Base-by-base conservation (phyloP, 2,797 vertebrate genomes). In the Acipenser transmontanus region DNA sequence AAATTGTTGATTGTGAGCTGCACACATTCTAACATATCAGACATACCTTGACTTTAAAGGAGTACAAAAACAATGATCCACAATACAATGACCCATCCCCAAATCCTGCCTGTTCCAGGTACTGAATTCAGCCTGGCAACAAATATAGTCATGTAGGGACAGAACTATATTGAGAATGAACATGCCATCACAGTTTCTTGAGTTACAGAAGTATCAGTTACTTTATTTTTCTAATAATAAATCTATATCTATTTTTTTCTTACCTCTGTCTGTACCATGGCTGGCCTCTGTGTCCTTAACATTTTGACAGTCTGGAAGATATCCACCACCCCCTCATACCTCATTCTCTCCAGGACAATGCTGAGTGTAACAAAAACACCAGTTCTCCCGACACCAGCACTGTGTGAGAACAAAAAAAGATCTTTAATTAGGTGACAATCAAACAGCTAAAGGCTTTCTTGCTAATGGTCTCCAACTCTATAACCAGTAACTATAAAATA, bases 301-400 rank as follows among this genome's bases (percentile, higher is more conserved):
- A 99, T 99, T 93, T 99, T 99, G 85, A 98, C 97, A 17, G 97
- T 99, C 91, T 99, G 97, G 91, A 99, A 99, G 85, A 99, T 97
- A 89, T 99, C 97, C 88, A 99, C 96, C 76, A 99, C 95, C 11
- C 97, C 97, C 86, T 99, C 97, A 7, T 99, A 99, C 89, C 97
- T 93, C 97, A 99, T 99, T 83, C 97, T 87, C 87, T 99, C 97
- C 88, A 99, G 86, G 73, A 98, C 97, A 54, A 99, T 98, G 80
- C 97, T 99, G 79, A 99, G 89, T n/a, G 96, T 98, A 88, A 99
- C 98, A 88, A 99, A 99, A 77, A 99, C 97, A 73, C 97, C 97
- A 50, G 96, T 99, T 79, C 97, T 93, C 78, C 97, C 97, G 74
- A 99, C 97, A 48, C 97, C 97, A 63, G 96, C 95, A 72, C 97